Percentiles rank a stretch among this genome's conserved stretches.
phyloP scores from a whole-genome alignment of 2,113 vertebrate species.

The Benitochromis conjunctus region DNA sequence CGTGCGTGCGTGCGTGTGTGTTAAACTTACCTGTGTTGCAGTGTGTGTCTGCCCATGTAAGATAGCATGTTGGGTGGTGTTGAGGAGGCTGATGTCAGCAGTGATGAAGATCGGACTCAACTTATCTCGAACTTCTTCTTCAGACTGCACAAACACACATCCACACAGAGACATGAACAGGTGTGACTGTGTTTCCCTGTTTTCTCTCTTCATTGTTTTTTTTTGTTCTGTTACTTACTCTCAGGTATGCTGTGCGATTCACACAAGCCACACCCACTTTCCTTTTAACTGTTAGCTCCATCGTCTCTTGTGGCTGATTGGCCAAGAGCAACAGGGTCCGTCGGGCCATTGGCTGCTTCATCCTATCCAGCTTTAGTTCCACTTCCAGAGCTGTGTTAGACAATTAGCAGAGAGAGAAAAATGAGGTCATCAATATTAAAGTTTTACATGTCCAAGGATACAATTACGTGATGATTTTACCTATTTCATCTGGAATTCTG shows the following conservation, averaged over 20 bases:
- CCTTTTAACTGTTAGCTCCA: not conserved
- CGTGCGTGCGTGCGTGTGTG: not conserved
- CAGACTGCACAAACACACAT: not conserved
- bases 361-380: conserved; percentile 12
- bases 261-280: not conserved
- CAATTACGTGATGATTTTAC: not conserved
- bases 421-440: not conserved
- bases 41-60: conserved; percentile 8
- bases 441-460: not conserved
- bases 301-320: not conserved
- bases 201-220: not conserved
- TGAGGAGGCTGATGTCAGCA: not conserved
- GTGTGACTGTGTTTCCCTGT: not conserved
- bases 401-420: not conserved
- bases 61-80: not conserved
- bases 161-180: not conserved
- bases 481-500: conserved; percentile 8
- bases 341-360: not conserved
- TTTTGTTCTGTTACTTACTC: not conserved
- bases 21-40: not conserved
- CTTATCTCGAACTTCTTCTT: conserved; percentile 3
- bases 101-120: conserved; percentile 24
- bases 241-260: conserved; percentile 8
- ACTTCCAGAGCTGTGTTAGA: not conserved
- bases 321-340: conserved; percentile 1